Evolutionary conservation across 1,140 invertebrate genomes (phyloP), one percentile per base, ranked within the genome.

Genomic region (Anadara kagoshimensis): DNA sequence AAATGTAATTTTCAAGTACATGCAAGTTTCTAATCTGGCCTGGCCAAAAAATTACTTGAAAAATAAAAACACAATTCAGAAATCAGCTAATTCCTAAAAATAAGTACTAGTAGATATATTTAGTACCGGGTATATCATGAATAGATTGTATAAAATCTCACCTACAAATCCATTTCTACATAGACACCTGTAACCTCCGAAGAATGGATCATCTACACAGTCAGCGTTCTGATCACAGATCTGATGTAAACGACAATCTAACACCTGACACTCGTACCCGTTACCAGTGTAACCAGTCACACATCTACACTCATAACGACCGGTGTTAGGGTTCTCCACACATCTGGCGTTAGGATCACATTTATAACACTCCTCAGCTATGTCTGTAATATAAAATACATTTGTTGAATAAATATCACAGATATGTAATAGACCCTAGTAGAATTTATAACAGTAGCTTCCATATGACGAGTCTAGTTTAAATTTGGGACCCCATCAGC

Each of bases 151-250:
- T 44, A 41, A 44, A 36, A 12, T 56, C 65, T 41, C 69, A 85
- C 84, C 86, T 75, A 63, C 62, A 86, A 92, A 97, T 36, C 95
- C 95, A 58, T 91, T 89, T 45, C 92, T 93, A 83, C 96, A 98
- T 22, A 92, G 91, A 84, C 96, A 98, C 43, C 92, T 88, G 79
- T 95, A 94, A 10, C 92, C 89, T 80, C 90, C 85, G 16, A 87
- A 90, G 26, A 84, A 88, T 0, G 90, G 90, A 14, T 92, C 90
- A 83, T 91, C 93, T n/a, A 92, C 84, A 89, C 97, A 97, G 53
- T 91, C 91, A 0, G 96, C 96, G 75, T 97, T 93, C 20, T 89
- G 78, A 78, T 95, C 93, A 84, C 97, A 98, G 91, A 96, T 95
- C 78, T 95, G 93, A 1, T 93, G 80, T 5, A 51, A 53, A 76